Evolutionary conservation across 2,113 vertebrate genomes (phyloP), one percentile per base, ranked within the genome.

Genomic region (Uropsilus gracilis): DNA sequence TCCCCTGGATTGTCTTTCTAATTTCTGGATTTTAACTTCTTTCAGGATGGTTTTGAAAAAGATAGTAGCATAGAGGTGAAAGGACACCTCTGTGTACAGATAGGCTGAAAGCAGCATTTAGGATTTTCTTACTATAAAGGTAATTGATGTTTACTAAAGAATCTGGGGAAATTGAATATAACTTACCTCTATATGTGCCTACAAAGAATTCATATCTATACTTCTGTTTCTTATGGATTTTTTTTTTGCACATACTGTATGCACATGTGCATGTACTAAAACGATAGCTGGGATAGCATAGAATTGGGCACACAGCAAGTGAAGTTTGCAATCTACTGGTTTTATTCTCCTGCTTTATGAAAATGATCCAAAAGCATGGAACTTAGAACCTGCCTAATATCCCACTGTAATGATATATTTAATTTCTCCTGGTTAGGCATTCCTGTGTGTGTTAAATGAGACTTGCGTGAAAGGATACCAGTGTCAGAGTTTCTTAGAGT

Each of bases 271-370:
- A 3, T 30, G n/a, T 71, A 39, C 48, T 30, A 64, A 80, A 32
- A 73, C n/a, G 32, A 11, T 63, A 7, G 68, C 50, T n/a, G 39
- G 75, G 76, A 30, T 77, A 39, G 3, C 48, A 4, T 37, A 84
- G 64, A 94, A 46, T 37, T 87, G 46, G 12, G 80, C n/a, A n/a
- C 12, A n/a, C 48, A 34, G 3, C 46, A 0, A 82, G 26, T 48
- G n/a, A 53, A 77, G 10, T 30, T 39, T 80, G 13, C 18, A 37
- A 4, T 32, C 57, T 89, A 57, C 8, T 68, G 80, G 57, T 48
- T 69, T 37, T 4, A 46, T 84, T 6, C 89, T 89, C 17, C 59
- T 63, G 64, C 84, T 86, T 93, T 63, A 76, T 90, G 73, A 89
- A 75, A 71, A 53, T 42, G 75, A 46, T 59, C 50, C 28, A 55